A percentile compares a stretch with the other conserved stretches of the same genome.
Evolutionary conservation across 2,888 invertebrate genomes (phyloP).

Genomic region (Agapostemon virescens): DNA sequence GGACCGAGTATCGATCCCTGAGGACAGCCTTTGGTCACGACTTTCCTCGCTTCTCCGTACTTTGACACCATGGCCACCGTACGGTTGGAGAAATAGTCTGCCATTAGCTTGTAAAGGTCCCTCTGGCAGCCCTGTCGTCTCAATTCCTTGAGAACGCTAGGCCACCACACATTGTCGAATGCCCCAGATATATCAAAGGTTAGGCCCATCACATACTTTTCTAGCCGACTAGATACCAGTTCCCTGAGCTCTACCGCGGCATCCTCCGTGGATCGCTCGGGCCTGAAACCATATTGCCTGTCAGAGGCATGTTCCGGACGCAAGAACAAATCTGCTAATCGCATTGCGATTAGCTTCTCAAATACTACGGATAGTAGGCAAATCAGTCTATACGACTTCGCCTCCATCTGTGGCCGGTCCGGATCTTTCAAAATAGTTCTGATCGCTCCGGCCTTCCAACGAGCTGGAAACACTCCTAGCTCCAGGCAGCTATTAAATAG

Average conservation of each 20-base stretch:
- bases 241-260: not conserved
- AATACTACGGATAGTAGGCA: too few species aligned
- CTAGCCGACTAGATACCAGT: not conserved
- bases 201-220: not conserved
- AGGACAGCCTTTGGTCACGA: conserved; percentile 13
- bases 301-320: not conserved
- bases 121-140: not conserved
- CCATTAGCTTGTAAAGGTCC: too few species aligned
- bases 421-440: too few species aligned
- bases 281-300: conserved; percentile 13
- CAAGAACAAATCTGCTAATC: not conserved
- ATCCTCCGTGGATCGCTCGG: conserved; percentile 18
- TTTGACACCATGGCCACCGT: not conserved
- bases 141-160: not conserved
- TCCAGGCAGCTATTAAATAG: too few species aligned
- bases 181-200: conserved; percentile 3
- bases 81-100: not conserved
- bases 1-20: conserved; percentile 20
- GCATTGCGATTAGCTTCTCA: not conserved
- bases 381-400: too few species aligned
- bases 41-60: not conserved
- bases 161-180: not conserved
- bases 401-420: too few species aligned
- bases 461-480: too few species aligned
- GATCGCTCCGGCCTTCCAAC: too few species aligned